Evolutionary conservation across 2,113 vertebrate genomes (phyloP).

Genomic region (Stomatorhinus ivindoensis): DNA sequence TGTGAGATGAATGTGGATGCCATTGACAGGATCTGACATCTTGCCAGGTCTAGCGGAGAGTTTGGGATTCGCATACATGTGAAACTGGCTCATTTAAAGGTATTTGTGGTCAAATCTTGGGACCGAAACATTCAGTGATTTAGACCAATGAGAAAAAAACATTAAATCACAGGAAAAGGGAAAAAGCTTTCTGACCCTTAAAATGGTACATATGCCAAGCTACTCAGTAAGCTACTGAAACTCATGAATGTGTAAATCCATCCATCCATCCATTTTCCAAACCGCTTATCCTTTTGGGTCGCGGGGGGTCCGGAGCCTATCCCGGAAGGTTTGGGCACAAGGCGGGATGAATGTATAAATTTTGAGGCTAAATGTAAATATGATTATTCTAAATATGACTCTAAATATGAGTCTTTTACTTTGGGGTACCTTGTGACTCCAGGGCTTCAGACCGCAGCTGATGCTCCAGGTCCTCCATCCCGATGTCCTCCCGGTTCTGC

Average conservation of each 20-base stretch:
- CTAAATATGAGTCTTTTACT: not conserved
- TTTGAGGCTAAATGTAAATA: not conserved
- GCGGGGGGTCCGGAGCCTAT: too few relatives aligned
- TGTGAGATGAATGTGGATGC: not conserved
- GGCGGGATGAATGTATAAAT: not conserved
- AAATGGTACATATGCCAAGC: not conserved
- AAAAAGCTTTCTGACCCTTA: not conserved
- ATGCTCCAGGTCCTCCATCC: slow-evolving; percentile 74
- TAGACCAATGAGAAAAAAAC: not conserved
- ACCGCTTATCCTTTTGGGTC: too few relatives aligned
- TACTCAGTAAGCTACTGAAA: not conserved
- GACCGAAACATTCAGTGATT: not conserved
- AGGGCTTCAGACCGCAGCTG: slow-evolving; percentile 64
- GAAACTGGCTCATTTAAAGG: not conserved
- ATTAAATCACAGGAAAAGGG: not conserved
- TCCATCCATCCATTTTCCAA: too few relatives aligned
- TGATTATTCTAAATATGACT: not conserved
- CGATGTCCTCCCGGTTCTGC: slow-evolving; percentile 76
- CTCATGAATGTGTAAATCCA: not conserved
- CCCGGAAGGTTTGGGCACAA: too few relatives aligned
- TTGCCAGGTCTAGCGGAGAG: too few relatives aligned
- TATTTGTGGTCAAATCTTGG: not conserved
- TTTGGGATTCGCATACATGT: not conserved
- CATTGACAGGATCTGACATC: not conserved
- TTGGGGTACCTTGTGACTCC: slow-evolving; percentile 61